Evolutionary conservation across 2,113 vertebrate genomes (phyloP).

Genomic region (Rallus limicola): DNA sequence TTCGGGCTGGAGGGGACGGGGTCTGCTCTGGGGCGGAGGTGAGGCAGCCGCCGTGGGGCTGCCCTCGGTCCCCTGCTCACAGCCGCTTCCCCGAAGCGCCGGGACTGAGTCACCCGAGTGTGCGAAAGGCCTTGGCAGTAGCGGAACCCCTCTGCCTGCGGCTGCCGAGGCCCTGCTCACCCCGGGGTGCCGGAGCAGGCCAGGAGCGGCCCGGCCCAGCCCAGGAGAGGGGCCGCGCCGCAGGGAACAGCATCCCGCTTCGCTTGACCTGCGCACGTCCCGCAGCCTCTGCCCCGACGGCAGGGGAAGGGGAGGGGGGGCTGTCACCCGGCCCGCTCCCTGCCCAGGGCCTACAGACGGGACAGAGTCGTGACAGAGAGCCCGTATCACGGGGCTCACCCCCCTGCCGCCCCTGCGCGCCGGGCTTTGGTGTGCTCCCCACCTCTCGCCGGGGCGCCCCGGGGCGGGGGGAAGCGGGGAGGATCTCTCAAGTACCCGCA

Average conservation of each 20-base stretch:
- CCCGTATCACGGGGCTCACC: background rate
- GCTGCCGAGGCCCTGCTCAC: background rate
- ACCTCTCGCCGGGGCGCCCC: no score
- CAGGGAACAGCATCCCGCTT: background rate
- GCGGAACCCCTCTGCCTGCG: background rate
- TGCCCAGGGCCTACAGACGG: background rate
- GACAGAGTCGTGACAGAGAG: no score
- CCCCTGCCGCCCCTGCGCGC: no score
- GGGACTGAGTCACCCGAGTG: background rate
- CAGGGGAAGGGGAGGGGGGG: no score
- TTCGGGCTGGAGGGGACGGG: background rate
- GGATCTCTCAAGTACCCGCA: background rate
- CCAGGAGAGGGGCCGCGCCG: background rate
- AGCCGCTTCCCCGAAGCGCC: background rate
- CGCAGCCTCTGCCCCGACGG: background rate
- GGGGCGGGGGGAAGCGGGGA: background rate
- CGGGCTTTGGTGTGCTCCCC: background rate
- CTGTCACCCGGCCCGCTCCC: background rate
- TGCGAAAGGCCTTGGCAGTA: background rate
- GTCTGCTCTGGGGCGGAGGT: background rate
- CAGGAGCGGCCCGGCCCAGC: background rate
- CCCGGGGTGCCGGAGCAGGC: background rate
- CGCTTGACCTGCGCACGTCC: background rate
- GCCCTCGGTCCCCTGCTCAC: background rate
- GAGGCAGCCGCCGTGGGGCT: background rate